phyloP scores from a whole-genome alignment of 2,888 invertebrate species.

The Philhelius pedissequus region DNA sequence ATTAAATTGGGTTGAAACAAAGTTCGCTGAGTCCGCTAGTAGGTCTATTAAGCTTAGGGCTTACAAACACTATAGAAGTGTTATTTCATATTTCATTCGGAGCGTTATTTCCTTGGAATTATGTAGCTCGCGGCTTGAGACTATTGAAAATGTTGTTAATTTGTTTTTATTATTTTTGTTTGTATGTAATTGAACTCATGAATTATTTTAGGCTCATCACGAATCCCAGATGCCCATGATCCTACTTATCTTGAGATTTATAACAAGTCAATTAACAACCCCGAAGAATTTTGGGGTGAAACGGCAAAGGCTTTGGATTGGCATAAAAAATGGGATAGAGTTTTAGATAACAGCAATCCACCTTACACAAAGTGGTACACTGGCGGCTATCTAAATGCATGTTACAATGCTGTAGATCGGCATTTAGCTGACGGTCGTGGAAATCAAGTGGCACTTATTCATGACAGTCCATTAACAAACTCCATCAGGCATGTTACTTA shows the following conservation, averaged over 20 bases:
- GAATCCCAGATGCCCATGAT: conserved; percentile 74
- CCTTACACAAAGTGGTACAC: conserved; percentile 94
- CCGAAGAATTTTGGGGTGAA: conserved; percentile 92
- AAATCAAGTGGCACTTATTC: conserved; percentile 88
- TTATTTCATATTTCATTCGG: too few relatives aligned
- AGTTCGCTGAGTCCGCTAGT: too few relatives aligned
- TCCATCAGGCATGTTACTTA: conserved; percentile 89
- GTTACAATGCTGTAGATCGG: conserved; percentile 94
- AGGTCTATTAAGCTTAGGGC: too few relatives aligned
- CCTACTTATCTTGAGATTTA: conserved; percentile 83
- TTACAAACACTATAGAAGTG: too few relatives aligned
- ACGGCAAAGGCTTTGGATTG: conserved; percentile 87
- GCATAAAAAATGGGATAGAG: conserved; percentile 91
- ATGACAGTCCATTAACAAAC: conserved; percentile 93
- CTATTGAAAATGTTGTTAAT: too few relatives aligned
- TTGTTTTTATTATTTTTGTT: too few relatives aligned
- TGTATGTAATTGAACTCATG: too few relatives aligned
- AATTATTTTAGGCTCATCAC: conserved; percentile 36
- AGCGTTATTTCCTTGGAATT: too few relatives aligned
- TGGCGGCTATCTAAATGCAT: conserved; percentile 94
- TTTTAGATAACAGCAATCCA: conserved; percentile 89
- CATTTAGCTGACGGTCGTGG: conserved; percentile 91
- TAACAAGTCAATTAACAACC: conserved; percentile 85
- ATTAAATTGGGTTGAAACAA: too few relatives aligned
- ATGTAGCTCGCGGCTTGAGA: too few relatives aligned